These are phyloP conservation scores for Heterodera schachtii DNA, from an alignment of 1,140 invertebrate genomes.

Conservation along the genomic window DNA sequence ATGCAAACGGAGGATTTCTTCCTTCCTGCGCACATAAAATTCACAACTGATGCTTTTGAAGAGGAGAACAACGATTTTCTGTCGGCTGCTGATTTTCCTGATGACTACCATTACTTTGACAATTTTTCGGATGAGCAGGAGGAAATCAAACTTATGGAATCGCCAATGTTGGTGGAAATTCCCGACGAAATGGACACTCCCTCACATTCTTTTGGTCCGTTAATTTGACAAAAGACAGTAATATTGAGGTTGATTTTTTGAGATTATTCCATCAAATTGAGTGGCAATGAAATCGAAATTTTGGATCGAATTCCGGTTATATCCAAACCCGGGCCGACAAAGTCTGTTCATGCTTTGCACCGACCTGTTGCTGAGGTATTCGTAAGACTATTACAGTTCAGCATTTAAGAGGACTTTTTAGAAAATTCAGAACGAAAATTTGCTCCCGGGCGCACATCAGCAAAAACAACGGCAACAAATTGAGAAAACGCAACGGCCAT, in stretches of 20 bases:
- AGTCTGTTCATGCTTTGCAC: neutral
- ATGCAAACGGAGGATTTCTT: neutral
- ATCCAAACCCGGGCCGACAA: neutral
- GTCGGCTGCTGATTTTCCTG: neutral
- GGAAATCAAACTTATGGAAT: conserved; percentile 24
- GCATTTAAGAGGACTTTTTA: conserved; percentile 3
- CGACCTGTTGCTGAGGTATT: neutral
- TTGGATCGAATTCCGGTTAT: neutral
- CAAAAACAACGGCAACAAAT: too few relatives aligned
- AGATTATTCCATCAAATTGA: conserved; percentile 6
- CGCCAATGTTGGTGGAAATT: neutral
- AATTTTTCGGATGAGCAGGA: conserved; percentile 26
- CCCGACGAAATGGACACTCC: conserved; percentile 1
- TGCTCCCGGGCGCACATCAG: too few relatives aligned
- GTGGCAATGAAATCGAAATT: neutral
- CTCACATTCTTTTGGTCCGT: neutral
- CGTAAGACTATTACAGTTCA: neutral
- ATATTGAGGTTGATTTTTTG: neutral
- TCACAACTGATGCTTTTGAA: neutral
- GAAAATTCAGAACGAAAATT: neutral
- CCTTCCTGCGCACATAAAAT: conserved; percentile 1
- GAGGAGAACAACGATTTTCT: neutral
- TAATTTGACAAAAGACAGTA: neutral
- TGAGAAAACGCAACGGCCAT: too few relatives aligned
- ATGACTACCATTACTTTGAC: neutral